Base-by-base conservation (phyloP, 2,113 vertebrate genomes). In the Podarcis cretensis region DNA sequence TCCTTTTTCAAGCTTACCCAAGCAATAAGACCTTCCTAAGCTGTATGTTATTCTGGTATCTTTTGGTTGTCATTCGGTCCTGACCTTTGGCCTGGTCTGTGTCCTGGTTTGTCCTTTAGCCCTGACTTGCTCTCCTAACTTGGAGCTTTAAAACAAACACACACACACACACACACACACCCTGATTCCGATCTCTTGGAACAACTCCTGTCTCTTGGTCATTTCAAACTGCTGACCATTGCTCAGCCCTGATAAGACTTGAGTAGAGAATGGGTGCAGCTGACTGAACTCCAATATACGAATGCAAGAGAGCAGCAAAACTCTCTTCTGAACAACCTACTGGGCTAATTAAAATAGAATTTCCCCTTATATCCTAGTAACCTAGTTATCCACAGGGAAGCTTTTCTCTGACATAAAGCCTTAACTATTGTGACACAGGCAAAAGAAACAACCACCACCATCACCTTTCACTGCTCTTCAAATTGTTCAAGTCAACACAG, bases 281-380 rank as follows among this genome's bases (percentile, higher is more conserved):
- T 35, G 30, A 59, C 54, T 30, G 59, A 32, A 27, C 25, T 54
- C n/a, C 30, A 32, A 63, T 25, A 32, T 23, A 27, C 20, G 48
- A 81, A 37, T 6, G 20, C 2, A 65, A 20, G 5, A 57, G 48
- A 57, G 20, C 21, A 57, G 54, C 9, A 63, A 59, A 71, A 71
- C 40, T 32, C 14, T 54, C 25, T 69, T 48, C 3, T 54, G 18
- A 43, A 71, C 6, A 32, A 71, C 68, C 71, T 77, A 92, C 81
- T 86, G 83, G 78, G 16, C 77, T 94, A 93, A 95, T 95, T 95
- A 94, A 92, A 90, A 81, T 78, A 91, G 83, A 92, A 80, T 20
- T 79, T 57, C 83, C 40, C 0, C 0, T 78, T 78, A 89, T 93
- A 93, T 94, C 94, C 91, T 90, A 94, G 94, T 93, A 95, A 96